A percentile compares a stretch with the other conserved stretches of the same genome.
Evolutionary conservation across 2,797 vertebrate species (phyloP).

Genomic region (Heteromormyrus szaboi): DNA sequence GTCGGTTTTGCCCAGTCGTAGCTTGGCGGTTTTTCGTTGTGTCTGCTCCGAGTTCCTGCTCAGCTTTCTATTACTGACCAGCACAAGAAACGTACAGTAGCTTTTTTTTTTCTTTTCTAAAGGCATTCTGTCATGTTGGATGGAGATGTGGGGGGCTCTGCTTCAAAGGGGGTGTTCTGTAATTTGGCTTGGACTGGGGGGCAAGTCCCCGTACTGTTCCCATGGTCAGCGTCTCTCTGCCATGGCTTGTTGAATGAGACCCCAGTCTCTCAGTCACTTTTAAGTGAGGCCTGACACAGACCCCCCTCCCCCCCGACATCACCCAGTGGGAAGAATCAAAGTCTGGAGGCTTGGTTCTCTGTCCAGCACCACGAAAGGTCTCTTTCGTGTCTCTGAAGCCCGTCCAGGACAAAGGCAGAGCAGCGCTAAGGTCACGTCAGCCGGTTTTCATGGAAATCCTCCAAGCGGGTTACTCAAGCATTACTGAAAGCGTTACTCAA

Average conservation of each 20-base stretch:
- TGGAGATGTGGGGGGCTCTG: background rate
- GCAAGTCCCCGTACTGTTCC: background rate
- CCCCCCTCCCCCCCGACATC: background rate
- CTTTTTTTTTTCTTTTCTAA: background rate
- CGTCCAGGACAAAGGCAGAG: background rate
- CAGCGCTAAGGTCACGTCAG: background rate
- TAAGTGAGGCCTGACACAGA: background rate
- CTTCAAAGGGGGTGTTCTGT: background rate
- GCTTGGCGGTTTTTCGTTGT: background rate
- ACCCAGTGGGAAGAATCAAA: background rate
- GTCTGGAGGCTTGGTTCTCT: background rate
- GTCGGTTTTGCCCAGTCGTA: background rate
- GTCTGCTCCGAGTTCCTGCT: too few species aligned
- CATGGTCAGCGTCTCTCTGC: background rate
- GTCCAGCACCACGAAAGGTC: background rate
- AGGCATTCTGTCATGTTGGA: background rate
- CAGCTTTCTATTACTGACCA: background rate
- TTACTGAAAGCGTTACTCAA: background rate
- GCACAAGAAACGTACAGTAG: background rate
- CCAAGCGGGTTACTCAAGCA: background rate
- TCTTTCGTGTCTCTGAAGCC: background rate
- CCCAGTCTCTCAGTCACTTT: background rate
- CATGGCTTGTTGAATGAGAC: background rate
- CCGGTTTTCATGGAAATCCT: background rate
- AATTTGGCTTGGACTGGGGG: background rate